Conservation (phyloP, 1,140 invertebrate species). For the Drosophila persimilis region DNA sequence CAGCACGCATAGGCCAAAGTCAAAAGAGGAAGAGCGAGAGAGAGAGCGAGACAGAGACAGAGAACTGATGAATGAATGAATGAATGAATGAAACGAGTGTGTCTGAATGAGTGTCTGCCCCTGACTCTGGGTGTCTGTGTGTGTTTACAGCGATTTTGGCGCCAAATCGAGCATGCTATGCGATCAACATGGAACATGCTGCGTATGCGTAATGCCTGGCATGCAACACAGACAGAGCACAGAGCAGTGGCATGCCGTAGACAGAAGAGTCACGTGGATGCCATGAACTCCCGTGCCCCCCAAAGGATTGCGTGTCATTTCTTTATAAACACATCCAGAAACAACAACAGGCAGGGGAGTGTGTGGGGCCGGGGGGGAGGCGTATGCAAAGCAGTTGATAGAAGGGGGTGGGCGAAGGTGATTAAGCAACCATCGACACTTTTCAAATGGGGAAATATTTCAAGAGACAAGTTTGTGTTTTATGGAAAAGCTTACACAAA, state of each 20-base stretch:
- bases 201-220: conserved; percentile 74
- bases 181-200: conserved; percentile 63
- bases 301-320: conserved; percentile 79
- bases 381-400: neutral
- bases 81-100: conserved; percentile 48
- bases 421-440: conserved; percentile 46
- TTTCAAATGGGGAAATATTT: conserved; percentile 18
- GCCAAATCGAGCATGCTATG: conserved; percentile 72
- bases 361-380: too few species aligned
- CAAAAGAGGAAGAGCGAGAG: conserved; percentile 14
- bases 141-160: conserved; percentile 67
- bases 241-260: conserved; percentile 6
- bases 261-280: conserved; percentile 38
- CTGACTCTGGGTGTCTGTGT: conserved; percentile 19
- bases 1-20: conserved; percentile 67
- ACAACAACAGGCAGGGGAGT: neutral
- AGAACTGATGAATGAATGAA: conserved; percentile 66
- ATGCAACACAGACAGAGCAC: conserved; percentile 33
- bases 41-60: conserved; percentile 4
- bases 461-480: conserved; percentile 13
- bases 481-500: too few species aligned
- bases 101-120: conserved; percentile 33
- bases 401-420: conserved; percentile 6
- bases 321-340: conserved; percentile 72
- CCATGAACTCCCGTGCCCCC: conserved; percentile 45